Conservation (phyloP, 2,797 vertebrate species). For the Lepus townsendii region DNA sequence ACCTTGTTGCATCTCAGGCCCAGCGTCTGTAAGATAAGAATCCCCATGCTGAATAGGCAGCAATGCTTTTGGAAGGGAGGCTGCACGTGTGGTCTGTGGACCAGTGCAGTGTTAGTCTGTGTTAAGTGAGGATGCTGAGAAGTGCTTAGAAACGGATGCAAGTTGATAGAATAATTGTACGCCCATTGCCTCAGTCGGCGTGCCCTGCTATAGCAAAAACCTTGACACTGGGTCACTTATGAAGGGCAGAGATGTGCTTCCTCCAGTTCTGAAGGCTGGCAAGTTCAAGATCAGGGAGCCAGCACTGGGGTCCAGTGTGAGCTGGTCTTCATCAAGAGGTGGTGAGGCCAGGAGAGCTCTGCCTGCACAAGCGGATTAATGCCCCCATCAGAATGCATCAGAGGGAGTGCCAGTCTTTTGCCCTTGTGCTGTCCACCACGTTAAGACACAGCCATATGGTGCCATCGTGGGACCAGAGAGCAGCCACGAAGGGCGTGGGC, state of each 20-base stretch:
- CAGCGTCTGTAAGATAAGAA: background rate
- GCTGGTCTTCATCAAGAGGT: background rate
- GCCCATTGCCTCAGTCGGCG: background rate
- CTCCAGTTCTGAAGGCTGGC: too few relatives aligned
- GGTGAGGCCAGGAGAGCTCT: too few relatives aligned
- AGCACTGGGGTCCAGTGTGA: background rate
- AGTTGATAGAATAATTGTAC: background rate
- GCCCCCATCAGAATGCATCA: too few relatives aligned
- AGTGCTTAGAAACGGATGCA: background rate
- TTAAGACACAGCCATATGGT: too few relatives aligned
- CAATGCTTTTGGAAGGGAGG: background rate
- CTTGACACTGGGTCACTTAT: background rate
- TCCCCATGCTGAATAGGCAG: background rate
- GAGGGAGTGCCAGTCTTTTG: too few relatives aligned
- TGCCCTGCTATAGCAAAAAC: background rate
- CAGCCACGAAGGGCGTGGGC: too few relatives aligned
- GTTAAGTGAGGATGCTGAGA: background rate
- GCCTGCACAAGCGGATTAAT: background rate
- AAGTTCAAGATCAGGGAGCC: background rate
- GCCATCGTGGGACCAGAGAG: too few relatives aligned
- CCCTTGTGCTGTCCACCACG: too few relatives aligned
- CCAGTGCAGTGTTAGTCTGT: background rate
- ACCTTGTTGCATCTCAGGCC: background rate
- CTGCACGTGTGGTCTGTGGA: background rate
- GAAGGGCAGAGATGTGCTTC: background rate